Base-by-base conservation (phyloP, 2,888 invertebrate genomes). In the Dasysyrphus tricinctus region DNA sequence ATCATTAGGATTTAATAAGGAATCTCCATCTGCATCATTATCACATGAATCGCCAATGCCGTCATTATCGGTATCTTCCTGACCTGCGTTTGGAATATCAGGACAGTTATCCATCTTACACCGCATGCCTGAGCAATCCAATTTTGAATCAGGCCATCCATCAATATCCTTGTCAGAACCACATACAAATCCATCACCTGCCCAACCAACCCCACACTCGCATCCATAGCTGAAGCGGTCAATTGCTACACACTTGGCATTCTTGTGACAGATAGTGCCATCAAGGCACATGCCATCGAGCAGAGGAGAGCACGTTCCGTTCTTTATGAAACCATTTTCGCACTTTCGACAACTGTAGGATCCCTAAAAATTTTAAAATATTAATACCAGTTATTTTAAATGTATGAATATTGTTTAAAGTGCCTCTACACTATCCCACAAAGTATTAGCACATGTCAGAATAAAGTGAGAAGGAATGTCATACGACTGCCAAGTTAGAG, bases 11-110 rank as follows among this genome's bases (percentile, higher is more conserved):
- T 91, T 92, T 39, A 88, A 77, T 9, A 90, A 89, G 32, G 89
- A 95, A 91, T 98, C 98, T 73, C 97, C 97, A 91, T 99, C 99
- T 9, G 98, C 97, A 91, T 99, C 98, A 0, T 95, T 94, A 91
- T 99, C 98, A 90, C 98, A 98, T 3, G 96, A 96, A 93, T 97
- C 97, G 74, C 98, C 98, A 8, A 95, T 91, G 0, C 96, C 96
- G 91, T 98, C 98, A 0, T 94, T 92, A 89, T 98, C 98, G 0
- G 97, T 96, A 91, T 98, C 98, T 91, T 98, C 98, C 91, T 98
- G 98, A 0, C 98, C 98, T 0, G 97, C 97, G 93, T 98, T 98
- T 0, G 98, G 98, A 0, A 96, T 95, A 12, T 94, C 92, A 0
- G 95, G 95, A 90, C 98, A 99, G 92, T 98, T 99, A 92, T 99